Conservation (phyloP, 1,140 invertebrate species). For the Drosophila leontia region DNA sequence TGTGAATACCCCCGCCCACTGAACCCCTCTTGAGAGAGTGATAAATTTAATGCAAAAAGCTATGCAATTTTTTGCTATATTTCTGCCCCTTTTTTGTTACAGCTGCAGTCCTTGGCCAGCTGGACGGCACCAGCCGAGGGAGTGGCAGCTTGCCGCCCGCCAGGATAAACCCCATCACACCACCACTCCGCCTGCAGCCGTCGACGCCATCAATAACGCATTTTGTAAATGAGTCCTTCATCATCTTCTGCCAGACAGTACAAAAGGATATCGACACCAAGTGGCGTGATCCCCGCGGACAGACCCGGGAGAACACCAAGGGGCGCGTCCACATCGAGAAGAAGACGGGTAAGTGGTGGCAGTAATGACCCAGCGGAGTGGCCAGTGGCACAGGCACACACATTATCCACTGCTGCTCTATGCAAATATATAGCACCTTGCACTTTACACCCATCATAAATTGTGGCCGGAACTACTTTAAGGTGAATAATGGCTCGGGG, state of each 20-base stretch:
- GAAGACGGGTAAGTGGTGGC: conserved; percentile 69
- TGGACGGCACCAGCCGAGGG: conserved; percentile 39
- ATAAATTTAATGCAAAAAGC: conserved; percentile 67
- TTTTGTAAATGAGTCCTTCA: conserved; percentile 84
- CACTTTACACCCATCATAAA: conserved; percentile 1
- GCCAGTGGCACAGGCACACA: not conserved
- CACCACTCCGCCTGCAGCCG: conserved; percentile 64
- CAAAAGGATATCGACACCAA: conserved; percentile 80
- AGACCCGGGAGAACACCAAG: conserved; percentile 76
- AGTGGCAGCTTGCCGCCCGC: conserved; percentile 15
- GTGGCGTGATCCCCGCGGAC: conserved; percentile 80
- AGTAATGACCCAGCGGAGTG: conserved; percentile 4
- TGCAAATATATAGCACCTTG: conserved; percentile 7
- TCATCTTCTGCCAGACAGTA: conserved; percentile 83
- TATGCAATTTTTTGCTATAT: conserved; percentile 2
- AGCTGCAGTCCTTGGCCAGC: conserved; percentile 68
- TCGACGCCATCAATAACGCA: conserved; percentile 81
- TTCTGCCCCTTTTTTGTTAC: conserved; percentile 24
- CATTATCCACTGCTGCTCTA: conserved; percentile 10
- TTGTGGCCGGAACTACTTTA: conserved; percentile 2
- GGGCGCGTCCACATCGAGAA: conserved; percentile 83
- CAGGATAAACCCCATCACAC: conserved; percentile 12
- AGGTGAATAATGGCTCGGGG: not conserved
- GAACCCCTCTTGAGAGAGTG: conserved; percentile 16
- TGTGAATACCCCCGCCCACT: conserved; percentile 4